A percentile compares a stretch with the other conserved stretches of the same genome.
These are phyloP conservation scores for Drosophila hamatofila DNA, from an alignment of 2,888 invertebrate species.

Conservation along the genomic window DNA sequence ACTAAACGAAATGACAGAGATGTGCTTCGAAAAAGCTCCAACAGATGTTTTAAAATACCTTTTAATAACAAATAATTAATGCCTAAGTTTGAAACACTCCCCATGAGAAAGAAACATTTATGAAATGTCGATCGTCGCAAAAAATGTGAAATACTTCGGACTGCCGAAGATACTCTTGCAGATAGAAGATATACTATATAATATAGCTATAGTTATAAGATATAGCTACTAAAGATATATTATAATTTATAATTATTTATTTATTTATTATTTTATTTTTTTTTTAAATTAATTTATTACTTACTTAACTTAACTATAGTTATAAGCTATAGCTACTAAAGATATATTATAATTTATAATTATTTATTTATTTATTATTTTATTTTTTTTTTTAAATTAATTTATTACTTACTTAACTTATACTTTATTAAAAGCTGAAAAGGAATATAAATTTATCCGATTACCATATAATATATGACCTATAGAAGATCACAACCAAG, in stretches of 20 bases:
- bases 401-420: not conserved
- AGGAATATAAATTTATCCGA: not conserved
- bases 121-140: not conserved
- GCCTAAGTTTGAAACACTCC: not conserved
- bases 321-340: too few species aligned
- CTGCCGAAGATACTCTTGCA: slow-evolving; percentile 7
- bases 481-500: not conserved
- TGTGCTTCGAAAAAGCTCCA: slow-evolving; percentile 1
- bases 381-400: too few species aligned
- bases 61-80: not conserved
- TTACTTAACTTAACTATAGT: not conserved
- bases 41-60: not conserved
- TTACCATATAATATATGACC: not conserved
- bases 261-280: too few species aligned
- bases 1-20: slow-evolving; percentile 1
- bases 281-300: too few species aligned
- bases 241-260: too few species aligned
- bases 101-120: not conserved
- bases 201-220: too few species aligned
- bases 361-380: too few species aligned
- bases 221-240: too few species aligned
- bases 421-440: not conserved
- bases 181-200: too few species aligned
- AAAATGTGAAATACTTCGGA: not conserved
- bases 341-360: too few species aligned